These are phyloP conservation scores for Phataginus tricuspis DNA, from an alignment of 2,797 vertebrate genomes.

Conservation along the genomic window DNA sequence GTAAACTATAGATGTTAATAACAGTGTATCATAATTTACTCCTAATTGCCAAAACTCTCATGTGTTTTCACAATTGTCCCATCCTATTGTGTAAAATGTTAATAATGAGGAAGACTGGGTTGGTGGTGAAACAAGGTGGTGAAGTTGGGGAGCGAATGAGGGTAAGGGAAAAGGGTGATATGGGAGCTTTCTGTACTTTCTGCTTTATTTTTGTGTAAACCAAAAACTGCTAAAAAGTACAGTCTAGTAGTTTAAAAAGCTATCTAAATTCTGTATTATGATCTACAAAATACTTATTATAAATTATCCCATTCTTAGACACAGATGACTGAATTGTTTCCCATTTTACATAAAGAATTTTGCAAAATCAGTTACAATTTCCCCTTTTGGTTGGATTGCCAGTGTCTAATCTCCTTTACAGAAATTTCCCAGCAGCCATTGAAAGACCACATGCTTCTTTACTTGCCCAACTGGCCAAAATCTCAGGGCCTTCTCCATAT, in stretches of 20 bases:
- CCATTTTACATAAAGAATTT: not conserved
- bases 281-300: constrained; percentile 6
- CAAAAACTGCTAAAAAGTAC: not conserved
- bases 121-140: too few relatives aligned
- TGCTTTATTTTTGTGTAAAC: not conserved
- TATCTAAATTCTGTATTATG: not conserved
- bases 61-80: not conserved
- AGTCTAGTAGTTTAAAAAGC: not conserved
- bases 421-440: not conserved
- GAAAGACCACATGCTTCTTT: not conserved
- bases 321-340: not conserved
- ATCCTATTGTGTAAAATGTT: not conserved
- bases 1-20: not conserved
- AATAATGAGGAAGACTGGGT: not conserved
- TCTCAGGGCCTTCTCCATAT: not conserved
- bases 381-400: not conserved
- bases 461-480: not conserved
- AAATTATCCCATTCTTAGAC: not conserved
- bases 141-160: not conserved
- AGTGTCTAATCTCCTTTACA: not conserved
- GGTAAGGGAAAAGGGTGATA: not conserved
- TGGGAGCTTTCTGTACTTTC: not conserved
- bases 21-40: not conserved
- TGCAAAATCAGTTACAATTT: not conserved
- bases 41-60: not conserved